These are phyloP conservation scores for Melanotaenia trifasciata DNA, from an alignment of 2,797 vertebrate genomes.

Conservation along the genomic window DNA sequence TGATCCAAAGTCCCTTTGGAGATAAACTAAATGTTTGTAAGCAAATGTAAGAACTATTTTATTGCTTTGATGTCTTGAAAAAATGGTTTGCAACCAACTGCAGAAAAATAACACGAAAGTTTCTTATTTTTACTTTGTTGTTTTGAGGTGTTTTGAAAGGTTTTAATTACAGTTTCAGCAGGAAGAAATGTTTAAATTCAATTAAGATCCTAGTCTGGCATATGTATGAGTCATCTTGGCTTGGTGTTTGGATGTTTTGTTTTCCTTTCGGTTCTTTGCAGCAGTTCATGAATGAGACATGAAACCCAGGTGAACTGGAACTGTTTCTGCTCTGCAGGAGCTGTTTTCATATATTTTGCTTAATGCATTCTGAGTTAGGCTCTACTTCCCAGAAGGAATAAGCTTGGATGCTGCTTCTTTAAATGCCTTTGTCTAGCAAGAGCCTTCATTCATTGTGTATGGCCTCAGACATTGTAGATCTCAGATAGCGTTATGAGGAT, in stretches of 20 bases:
- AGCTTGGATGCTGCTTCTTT: background rate
- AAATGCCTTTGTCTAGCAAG: background rate
- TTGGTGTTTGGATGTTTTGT: background rate
- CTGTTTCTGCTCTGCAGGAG: background rate
- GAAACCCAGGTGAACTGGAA: background rate
- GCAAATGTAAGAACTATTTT: background rate
- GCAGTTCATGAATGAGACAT: background rate
- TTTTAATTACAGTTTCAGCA: background rate
- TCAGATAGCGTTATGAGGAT: background rate
- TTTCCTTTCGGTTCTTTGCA: background rate
- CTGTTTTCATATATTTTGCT: background rate
- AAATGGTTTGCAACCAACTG: background rate
- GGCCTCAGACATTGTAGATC: background rate
- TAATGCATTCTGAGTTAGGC: slow-evolving; percentile 1
- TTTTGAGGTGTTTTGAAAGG: background rate
- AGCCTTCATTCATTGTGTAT: background rate
- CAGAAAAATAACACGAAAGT: background rate
- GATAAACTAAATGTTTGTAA: background rate
- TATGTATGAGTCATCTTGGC: background rate
- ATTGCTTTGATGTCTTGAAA: background rate
- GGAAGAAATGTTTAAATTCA: background rate
- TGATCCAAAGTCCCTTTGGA: background rate
- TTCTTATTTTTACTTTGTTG: background rate
- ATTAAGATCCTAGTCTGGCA: background rate
- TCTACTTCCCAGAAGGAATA: background rate